These are phyloP conservation scores for Prinia subflava DNA, from an alignment of 2,113 vertebrate species.

Conservation along the genomic window DNA sequence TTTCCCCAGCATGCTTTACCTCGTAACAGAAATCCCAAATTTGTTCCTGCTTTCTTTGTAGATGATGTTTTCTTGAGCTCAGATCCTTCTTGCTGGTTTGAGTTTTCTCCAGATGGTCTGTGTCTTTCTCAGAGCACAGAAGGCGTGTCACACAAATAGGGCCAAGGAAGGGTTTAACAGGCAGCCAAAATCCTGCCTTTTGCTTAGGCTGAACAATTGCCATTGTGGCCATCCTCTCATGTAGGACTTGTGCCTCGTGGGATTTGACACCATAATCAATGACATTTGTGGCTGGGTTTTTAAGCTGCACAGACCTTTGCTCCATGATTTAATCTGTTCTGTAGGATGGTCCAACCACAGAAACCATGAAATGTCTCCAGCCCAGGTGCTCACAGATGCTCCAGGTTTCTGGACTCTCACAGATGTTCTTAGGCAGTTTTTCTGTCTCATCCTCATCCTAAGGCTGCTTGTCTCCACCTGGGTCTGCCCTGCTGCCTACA, in stretches of 20 bases:
- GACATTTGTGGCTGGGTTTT: neutral
- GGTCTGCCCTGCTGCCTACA: neutral
- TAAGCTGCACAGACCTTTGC: neutral
- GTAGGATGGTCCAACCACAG: neutral
- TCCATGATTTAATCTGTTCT: neutral
- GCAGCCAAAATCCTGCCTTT: neutral
- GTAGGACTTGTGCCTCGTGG: neutral
- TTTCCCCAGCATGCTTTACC: neutral
- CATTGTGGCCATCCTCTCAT: neutral
- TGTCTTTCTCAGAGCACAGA: neutral
- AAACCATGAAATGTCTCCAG: neutral
- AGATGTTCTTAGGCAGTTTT: neutral
- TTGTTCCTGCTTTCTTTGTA: neutral
- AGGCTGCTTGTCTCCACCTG: neutral
- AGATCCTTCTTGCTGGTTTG: neutral
- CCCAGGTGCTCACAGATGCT: neutral
- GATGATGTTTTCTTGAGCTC: neutral
- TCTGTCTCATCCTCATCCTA: neutral
- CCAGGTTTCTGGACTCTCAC: neutral
- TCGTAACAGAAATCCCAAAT: neutral
- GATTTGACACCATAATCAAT: neutral
- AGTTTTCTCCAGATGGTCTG: neutral
- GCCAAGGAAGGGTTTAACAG: neutral
- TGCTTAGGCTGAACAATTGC: neutral
- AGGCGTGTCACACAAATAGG: neutral